phyloP scores from a whole-genome alignment of 1,140 invertebrate species.

The Cydia strobilella region DNA sequence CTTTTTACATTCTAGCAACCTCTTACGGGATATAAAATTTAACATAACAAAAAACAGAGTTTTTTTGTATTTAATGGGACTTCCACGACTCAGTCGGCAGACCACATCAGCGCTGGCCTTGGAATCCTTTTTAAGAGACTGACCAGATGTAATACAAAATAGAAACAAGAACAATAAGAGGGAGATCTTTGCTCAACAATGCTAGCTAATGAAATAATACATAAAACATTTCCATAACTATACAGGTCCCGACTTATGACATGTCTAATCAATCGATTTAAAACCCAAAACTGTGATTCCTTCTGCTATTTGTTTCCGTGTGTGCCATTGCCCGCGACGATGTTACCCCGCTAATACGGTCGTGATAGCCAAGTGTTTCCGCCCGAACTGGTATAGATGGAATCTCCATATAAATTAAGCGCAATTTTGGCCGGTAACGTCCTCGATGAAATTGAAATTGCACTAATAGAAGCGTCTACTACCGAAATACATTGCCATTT shows the following conservation, averaged over 20 bases:
- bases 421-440: conserved; percentile 36
- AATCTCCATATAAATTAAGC: conserved; percentile 69
- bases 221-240: background rate
- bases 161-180: too few relatives aligned
- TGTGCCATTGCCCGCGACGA: conserved; percentile 43
- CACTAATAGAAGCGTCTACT: conserved; percentile 44
- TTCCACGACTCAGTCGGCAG: too few relatives aligned
- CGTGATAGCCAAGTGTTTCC: conserved; percentile 64
- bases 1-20: too few relatives aligned
- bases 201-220: too few relatives aligned
- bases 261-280: background rate
- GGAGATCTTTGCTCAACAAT: too few relatives aligned
- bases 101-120: too few relatives aligned
- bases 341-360: conserved; percentile 53
- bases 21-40: too few relatives aligned
- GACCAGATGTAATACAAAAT: too few relatives aligned
- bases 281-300: background rate
- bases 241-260: background rate
- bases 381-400: conserved; percentile 55
- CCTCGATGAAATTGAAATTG: conserved; percentile 59
- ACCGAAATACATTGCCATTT: background rate
- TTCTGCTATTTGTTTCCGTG: conserved; percentile 35
- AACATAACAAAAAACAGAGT: too few relatives aligned
- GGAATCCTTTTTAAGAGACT: too few relatives aligned
- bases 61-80: too few relatives aligned